Conservation (phyloP, 1,140 invertebrate species). For the Choristoneura fumiferana region DNA sequence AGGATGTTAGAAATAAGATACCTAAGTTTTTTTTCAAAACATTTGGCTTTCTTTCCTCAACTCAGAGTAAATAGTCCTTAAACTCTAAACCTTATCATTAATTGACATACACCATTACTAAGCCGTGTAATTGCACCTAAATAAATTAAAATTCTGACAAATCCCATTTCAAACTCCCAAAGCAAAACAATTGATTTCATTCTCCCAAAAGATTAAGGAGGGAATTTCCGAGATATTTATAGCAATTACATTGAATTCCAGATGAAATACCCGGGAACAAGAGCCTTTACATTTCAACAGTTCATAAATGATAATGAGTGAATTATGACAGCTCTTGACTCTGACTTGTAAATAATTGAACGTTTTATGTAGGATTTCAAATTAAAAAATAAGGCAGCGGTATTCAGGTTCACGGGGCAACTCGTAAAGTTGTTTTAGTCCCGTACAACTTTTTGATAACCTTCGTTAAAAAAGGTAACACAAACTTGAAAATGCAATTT, state of each 20-base stretch:
- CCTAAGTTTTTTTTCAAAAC: too few relatives aligned
- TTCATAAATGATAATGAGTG: slow-evolving; percentile 13
- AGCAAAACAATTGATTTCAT: slow-evolving; percentile 8
- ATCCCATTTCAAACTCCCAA: not conserved
- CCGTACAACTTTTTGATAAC: too few relatives aligned
- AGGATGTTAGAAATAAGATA: too few relatives aligned
- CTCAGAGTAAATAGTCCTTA: too few relatives aligned
- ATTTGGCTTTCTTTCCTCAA: too few relatives aligned
- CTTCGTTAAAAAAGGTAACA: too few relatives aligned
- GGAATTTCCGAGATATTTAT: not conserved
- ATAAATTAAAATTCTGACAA: not conserved
- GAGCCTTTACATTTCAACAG: slow-evolving; percentile 1
- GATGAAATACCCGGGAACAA: not conserved
- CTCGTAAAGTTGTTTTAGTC: too few relatives aligned
- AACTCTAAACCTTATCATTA: too few relatives aligned
- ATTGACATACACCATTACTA: not conserved
- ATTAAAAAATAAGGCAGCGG: not conserved
- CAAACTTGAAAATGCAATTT: too few relatives aligned
- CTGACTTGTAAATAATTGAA: slow-evolving; percentile 12
- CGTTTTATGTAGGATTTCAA: not conserved
- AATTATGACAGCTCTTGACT: slow-evolving; percentile 15
- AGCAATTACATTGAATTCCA: not conserved
- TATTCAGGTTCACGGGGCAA: not conserved
- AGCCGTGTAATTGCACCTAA: not conserved
- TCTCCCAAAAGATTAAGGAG: not conserved